A percentile compares a stretch with the other conserved stretches of the same genome.
Evolutionary conservation across 2,113 vertebrate genomes (phyloP).

Genomic region (Catharus bicknelli): DNA sequence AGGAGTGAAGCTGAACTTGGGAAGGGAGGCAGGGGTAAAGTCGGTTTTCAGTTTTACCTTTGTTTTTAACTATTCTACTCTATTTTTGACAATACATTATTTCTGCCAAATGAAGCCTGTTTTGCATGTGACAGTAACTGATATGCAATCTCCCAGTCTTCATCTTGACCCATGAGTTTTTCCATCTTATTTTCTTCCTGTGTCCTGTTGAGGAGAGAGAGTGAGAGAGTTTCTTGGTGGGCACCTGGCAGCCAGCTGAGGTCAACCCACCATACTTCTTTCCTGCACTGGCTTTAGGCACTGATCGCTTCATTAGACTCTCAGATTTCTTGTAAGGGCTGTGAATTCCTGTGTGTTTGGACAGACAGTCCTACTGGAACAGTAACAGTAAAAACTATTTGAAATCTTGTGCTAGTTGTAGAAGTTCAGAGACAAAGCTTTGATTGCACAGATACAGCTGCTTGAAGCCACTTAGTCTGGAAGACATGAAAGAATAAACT

Average conservation of each 20-base stretch:
- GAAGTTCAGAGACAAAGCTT: background rate
- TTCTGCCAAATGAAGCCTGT: background rate
- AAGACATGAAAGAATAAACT: background rate
- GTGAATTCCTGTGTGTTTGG: background rate
- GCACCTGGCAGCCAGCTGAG: background rate
- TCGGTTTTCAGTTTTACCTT: background rate
- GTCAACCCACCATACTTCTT: background rate
- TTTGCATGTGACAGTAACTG: background rate
- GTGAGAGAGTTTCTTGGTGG: background rate
- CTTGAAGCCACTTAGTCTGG: conserved; percentile 4
- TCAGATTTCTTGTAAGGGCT: background rate
- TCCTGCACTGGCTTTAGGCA: background rate
- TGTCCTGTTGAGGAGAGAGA: background rate
- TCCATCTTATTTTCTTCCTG: background rate
- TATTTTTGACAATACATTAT: background rate
- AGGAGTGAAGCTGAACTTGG: background rate
- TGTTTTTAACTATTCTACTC: background rate
- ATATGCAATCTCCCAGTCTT: background rate
- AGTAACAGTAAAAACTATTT: background rate
- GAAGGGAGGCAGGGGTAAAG: background rate
- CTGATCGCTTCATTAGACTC: background rate
- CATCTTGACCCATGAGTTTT: background rate
- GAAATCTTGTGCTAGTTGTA: background rate
- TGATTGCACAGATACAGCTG: background rate
- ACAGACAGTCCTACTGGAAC: background rate